Conservation (phyloP, 2,888 invertebrate genomes). For the Xanthia togata region DNA sequence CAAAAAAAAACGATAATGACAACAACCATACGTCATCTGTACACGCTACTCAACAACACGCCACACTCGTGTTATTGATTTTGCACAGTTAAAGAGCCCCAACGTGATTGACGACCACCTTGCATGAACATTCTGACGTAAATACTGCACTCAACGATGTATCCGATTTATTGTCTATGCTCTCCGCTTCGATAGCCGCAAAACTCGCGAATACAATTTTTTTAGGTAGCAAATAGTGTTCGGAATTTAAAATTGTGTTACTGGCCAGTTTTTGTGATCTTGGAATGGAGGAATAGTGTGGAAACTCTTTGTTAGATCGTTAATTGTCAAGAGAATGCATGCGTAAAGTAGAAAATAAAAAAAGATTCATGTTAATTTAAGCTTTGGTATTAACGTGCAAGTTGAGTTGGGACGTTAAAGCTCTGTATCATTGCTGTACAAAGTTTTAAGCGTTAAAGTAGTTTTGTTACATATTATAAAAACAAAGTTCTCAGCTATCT, state of each 20-base stretch:
- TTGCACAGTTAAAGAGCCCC: conserved; percentile 49
- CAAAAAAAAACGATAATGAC: conserved; percentile 27
- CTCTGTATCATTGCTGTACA: conserved; percentile 29
- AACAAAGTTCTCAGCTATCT: conserved; percentile 38
- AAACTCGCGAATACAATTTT: conserved; percentile 54
- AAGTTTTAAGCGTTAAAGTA: conserved; percentile 50
- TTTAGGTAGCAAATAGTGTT: conserved; percentile 54
- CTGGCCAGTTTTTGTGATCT: conserved; percentile 44
- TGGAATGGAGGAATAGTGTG: conserved; percentile 59
- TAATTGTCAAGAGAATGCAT: conserved; percentile 51
- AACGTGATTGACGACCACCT: conserved; percentile 62
- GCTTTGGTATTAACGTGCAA: conserved; percentile 14
- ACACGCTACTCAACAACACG: conserved; percentile 60
- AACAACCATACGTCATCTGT: conserved; percentile 47
- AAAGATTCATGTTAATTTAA: conserved; percentile 34
- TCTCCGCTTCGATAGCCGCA: conserved; percentile 62
- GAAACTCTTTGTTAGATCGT: conserved; percentile 50
- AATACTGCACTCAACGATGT: conserved; percentile 62
- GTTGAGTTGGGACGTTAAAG: conserved; percentile 29
- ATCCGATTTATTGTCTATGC: conserved; percentile 63
- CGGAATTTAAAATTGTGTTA: conserved; percentile 57
- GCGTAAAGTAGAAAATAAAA: conserved; percentile 36
- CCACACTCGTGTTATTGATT: conserved; percentile 60
- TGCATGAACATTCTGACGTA: conserved; percentile 61
- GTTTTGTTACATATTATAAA: conserved; percentile 25